A percentile compares a stretch with the other conserved stretches of the same genome.
These are phyloP conservation scores for Mastomys natalensis DNA, from an alignment of 2,113 vertebrate species.

Conservation along the genomic window DNA sequence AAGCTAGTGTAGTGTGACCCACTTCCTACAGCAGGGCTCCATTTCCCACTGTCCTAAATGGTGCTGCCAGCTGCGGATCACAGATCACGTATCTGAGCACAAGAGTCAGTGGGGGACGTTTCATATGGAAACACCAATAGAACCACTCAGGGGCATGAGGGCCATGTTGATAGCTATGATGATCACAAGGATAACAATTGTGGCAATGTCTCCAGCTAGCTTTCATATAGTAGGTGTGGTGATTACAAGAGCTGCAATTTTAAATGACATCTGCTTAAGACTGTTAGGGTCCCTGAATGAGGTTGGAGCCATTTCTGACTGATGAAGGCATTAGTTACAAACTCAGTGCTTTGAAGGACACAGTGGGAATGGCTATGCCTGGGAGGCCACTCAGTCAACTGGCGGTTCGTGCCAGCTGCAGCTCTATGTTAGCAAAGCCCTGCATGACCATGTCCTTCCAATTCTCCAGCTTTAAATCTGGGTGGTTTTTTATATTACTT, in stretches of 20 bases:
- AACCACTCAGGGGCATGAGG: neutral
- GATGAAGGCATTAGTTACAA: neutral
- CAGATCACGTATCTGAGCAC: neutral
- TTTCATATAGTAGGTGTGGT: neutral
- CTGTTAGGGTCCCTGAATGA: neutral
- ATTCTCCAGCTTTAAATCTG: constrained; percentile 30
- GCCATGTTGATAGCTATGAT: fast-evolving
- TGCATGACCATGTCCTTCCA: neutral
- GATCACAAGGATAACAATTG: neutral
- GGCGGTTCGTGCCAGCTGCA: fast-evolving
- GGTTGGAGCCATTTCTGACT: neutral
- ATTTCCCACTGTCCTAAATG: neutral
- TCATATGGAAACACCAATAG: neutral
- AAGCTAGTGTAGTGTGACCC: no score
- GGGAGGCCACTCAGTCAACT: neutral
- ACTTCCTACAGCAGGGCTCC: neutral
- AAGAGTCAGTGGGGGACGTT: neutral
- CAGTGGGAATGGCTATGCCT: neutral
- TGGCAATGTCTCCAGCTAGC: neutral
- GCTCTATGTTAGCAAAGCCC: neutral
- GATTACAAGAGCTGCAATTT: neutral
- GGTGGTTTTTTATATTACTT: neutral
- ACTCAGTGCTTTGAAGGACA: neutral
- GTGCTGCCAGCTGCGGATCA: neutral
- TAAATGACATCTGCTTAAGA: neutral